Conservation (phyloP, 2,113 vertebrate genomes). For the Mustelus asterias region DNA sequence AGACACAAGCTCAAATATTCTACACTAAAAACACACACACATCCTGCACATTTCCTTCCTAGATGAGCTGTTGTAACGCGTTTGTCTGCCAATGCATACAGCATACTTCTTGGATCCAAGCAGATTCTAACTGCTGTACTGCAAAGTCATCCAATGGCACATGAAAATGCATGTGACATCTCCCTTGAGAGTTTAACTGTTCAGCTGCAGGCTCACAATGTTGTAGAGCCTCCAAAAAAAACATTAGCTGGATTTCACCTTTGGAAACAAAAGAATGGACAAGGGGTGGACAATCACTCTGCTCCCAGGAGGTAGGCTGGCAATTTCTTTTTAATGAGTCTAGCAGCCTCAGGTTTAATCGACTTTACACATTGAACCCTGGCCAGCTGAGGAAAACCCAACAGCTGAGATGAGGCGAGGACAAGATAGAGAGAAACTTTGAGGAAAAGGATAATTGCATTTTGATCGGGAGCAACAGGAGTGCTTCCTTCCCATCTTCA, state of each 20-base stretch:
- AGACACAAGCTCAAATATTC: neutral
- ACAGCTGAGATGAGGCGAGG: too few relatives aligned
- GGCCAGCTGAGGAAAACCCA: too few relatives aligned
- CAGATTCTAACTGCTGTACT: neutral
- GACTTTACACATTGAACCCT: too few relatives aligned
- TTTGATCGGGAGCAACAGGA: too few relatives aligned
- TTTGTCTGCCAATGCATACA: neutral
- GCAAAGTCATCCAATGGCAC: neutral
- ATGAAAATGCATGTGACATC: neutral
- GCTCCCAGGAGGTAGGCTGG: too few relatives aligned
- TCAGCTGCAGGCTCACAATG: neutral
- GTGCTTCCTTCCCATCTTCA: too few relatives aligned
- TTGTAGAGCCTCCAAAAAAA: neutral
- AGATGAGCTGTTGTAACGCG: neutral
- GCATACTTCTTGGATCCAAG: neutral
- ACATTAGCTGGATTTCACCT: neutral
- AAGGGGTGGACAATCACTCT: too few relatives aligned
- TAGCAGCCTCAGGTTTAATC: too few relatives aligned
- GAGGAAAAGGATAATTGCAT: too few relatives aligned
- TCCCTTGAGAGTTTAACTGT: neutral
- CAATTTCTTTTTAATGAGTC: too few relatives aligned
- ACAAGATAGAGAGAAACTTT: too few relatives aligned
- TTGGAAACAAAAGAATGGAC: too few relatives aligned
- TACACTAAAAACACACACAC: neutral
- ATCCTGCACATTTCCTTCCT: neutral